phyloP scores from a whole-genome alignment of 2,888 invertebrate species.

The Criorhina ranunculi region DNA sequence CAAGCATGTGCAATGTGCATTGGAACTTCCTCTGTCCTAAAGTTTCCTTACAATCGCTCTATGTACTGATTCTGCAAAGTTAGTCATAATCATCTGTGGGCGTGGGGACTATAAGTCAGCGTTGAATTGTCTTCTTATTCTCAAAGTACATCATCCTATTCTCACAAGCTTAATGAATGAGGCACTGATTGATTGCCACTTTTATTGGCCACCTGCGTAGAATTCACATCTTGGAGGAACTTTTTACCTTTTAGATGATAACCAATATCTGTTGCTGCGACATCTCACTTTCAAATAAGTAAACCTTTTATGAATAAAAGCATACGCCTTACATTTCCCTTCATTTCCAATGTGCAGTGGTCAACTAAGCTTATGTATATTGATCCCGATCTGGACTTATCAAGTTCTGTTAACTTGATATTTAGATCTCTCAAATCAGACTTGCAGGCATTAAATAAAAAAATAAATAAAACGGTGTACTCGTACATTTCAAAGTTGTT shows the following conservation, averaged over 20 bases:
- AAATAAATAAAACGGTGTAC: not conserved
- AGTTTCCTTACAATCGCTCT: no score
- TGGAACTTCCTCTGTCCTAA: no score
- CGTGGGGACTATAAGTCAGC: no score
- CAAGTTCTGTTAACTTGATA: not conserved
- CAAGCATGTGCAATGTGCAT: no score
- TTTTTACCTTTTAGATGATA: constrained; percentile 55
- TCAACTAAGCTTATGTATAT: no score
- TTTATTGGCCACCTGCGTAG: constrained; percentile 26
- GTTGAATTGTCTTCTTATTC: no score
- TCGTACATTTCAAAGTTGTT: constrained; percentile 43
- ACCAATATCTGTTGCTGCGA: constrained; percentile 46
- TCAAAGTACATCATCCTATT: no score
- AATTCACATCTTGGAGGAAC: constrained; percentile 29
- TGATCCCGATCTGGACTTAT: no score
- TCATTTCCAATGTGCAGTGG: constrained; percentile 19
- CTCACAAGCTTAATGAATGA: no score
- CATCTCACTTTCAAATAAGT: not conserved
- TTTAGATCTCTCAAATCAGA: constrained; percentile 1
- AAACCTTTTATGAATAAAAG: no score
- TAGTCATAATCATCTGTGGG: no score
- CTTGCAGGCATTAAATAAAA: not conserved
- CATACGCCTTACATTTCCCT: not conserved
- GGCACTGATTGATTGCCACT: constrained; percentile 52
- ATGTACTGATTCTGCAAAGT: no score